Evolutionary conservation across 2,797 vertebrate genomes (phyloP), one percentile per base, ranked within the genome.

Genomic region (Micrastur ruficollis): DNA sequence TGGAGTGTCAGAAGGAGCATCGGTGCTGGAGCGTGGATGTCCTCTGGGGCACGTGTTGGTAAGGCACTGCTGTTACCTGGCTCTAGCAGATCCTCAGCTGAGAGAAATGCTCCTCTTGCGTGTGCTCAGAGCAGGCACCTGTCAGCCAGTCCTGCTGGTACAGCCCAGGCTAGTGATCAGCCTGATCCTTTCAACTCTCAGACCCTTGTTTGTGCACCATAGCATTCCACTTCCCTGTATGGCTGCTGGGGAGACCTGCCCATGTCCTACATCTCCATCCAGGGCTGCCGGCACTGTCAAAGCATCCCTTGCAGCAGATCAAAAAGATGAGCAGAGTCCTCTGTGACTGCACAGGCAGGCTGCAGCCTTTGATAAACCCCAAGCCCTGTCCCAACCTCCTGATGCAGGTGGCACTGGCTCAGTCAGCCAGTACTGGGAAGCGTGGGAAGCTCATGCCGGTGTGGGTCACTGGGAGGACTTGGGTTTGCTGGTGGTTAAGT

Each of bases 11-110:
- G 40, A 25, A 34, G 32, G 19, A 75, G 36, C 40, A 18, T 18
- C 26, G 8, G 59, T 17, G n/a, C 10, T 14, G 38, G 62, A 70
- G 50, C 0, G 0, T 18, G 26, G 50, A 38, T 0, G 1, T 32
- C 27, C 52, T 49, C 40, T 50, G 34, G 26, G 21, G 10, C 12
- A 29, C 0, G 0, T 31, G n/a, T 31, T 36, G 23, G 14, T 23
- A n/a, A 44, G 23, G 27, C 18, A 8, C 8, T 49, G 36, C 31
- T n/a, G 31, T 27, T 26, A 26, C 26, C 29, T 10, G 55, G 36
- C n/a, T 50, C 36, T 19, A 49, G 8, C n/a, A 53, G 38, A 19
- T 32, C 26, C 26, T 85, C 46, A n/a, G 16, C 31, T 26, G 59
- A 42, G 13, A 15, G n/a, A 56, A 78, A 34, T 5, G 15, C 5